phyloP scores from a whole-genome alignment of 2,888 invertebrate genomes.

The Dynastes maya region DNA sequence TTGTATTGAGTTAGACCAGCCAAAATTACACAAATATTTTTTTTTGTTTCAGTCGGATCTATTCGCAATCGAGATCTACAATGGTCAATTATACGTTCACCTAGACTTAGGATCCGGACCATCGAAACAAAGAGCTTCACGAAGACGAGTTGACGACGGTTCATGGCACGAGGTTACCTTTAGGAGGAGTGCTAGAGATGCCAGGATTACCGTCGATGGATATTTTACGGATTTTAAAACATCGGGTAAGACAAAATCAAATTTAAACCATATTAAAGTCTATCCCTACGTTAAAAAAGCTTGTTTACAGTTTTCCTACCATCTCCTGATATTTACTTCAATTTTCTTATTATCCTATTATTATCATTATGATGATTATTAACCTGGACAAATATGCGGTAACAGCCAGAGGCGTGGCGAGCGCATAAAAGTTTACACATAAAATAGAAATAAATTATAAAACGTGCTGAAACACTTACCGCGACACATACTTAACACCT shows the following conservation, averaged over 20 bases:
- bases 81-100: constrained; percentile 90
- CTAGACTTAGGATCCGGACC: constrained; percentile 94
- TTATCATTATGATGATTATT: too few relatives aligned
- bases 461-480: too few relatives aligned
- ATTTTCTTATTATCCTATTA: not conserved
- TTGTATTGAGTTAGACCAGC: too few relatives aligned
- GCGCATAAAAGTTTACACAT: too few relatives aligned
- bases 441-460: too few relatives aligned
- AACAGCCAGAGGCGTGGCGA: too few relatives aligned
- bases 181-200: constrained; percentile 86
- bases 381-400: too few relatives aligned
- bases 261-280: not conserved
- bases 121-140: constrained; percentile 87
- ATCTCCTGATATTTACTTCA: not conserved
- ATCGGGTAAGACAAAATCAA: constrained; percentile 74
- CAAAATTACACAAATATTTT: not conserved
- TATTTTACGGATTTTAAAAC: constrained; percentile 91
- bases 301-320: not conserved
- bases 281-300: not conserved
- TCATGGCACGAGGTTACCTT: constrained; percentile 94
- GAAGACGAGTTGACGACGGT: constrained; percentile 90
- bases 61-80: constrained; percentile 23
- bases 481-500: too few relatives aligned
- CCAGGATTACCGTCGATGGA: constrained; percentile 91
- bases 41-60: constrained; percentile 81